These are phyloP conservation scores for Trissonchulus latispiculum DNA, from an alignment of 2,888 invertebrate species.

Conservation along the genomic window DNA sequence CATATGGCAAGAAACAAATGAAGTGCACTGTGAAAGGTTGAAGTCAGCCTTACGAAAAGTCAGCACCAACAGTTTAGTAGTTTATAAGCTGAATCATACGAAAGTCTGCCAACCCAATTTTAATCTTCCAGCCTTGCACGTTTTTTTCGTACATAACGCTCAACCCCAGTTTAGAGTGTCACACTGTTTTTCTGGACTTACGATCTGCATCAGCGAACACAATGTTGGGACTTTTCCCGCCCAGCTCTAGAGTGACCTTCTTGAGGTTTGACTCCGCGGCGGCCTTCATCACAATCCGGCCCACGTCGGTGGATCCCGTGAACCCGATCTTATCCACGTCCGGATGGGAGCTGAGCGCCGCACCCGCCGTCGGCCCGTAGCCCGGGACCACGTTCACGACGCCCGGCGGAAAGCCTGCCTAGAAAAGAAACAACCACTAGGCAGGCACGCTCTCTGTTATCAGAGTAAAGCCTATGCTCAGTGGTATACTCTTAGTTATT, in stretches of 20 bases:
- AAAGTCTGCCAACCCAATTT: no score
- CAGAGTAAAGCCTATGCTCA: no score
- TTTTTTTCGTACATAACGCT: no score
- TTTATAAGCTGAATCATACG: no score
- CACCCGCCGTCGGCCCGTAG: slow-evolving; percentile 65
- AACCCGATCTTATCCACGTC: slow-evolving; percentile 81
- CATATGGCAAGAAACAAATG: no score
- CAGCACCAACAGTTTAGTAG: no score
- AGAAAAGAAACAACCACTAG: no score
- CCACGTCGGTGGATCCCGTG: slow-evolving; percentile 67
- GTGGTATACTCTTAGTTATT: no score
- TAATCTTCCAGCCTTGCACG: no score
- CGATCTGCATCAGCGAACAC: slow-evolving; percentile 70
- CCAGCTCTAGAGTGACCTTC: slow-evolving; percentile 75
- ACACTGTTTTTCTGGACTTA: slow-evolving; percentile 25
- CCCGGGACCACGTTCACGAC: slow-evolving; percentile 85
- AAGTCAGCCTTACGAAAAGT: no score
- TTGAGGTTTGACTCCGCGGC: slow-evolving; percentile 67
- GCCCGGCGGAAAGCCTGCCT: slow-evolving; percentile 83
- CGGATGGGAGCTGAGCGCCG: slow-evolving; percentile 61
- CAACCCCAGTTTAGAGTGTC: not conserved
- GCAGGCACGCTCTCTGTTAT: no score
- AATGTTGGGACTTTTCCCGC: slow-evolving; percentile 87
- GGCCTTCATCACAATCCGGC: slow-evolving; percentile 67
- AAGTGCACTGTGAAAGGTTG: no score